phyloP scores from a whole-genome alignment of 2,113 vertebrate species.

The Elanus axillaris region DNA sequence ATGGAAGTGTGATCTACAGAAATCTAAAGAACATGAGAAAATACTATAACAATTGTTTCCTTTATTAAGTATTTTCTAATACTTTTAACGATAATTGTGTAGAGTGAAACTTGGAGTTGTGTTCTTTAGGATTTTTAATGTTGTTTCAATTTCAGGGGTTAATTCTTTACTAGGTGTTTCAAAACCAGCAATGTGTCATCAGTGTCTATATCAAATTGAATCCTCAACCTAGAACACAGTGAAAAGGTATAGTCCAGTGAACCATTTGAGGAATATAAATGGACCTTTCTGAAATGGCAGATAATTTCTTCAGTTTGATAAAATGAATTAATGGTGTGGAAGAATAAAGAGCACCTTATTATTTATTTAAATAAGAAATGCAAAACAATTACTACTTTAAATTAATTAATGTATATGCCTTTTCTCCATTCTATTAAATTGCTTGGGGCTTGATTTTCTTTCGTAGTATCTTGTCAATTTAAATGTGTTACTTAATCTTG shows the following conservation, averaged over 20 bases:
- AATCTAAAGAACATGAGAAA: background rate
- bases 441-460: background rate
- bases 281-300: background rate
- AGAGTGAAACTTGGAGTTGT: background rate
- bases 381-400: accelerated
- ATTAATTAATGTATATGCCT: background rate
- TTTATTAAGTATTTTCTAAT: background rate
- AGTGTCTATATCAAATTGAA: background rate
- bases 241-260: background rate
- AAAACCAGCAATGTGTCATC: background rate
- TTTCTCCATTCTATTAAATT: background rate
- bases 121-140: background rate
- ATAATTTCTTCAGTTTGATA: background rate
- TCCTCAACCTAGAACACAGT: background rate
- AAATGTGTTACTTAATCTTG: background rate
- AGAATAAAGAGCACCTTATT: background rate
- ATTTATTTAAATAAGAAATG: background rate
- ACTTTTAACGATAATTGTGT: background rate
- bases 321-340: background rate
- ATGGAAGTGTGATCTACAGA: background rate
- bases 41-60: background rate
- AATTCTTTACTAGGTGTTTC: background rate
- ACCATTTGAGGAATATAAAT: background rate
- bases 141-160: background rate
- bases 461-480: background rate